Base-by-base conservation (phyloP, 2,113 vertebrate species). In the Bothrops jararaca region DNA sequence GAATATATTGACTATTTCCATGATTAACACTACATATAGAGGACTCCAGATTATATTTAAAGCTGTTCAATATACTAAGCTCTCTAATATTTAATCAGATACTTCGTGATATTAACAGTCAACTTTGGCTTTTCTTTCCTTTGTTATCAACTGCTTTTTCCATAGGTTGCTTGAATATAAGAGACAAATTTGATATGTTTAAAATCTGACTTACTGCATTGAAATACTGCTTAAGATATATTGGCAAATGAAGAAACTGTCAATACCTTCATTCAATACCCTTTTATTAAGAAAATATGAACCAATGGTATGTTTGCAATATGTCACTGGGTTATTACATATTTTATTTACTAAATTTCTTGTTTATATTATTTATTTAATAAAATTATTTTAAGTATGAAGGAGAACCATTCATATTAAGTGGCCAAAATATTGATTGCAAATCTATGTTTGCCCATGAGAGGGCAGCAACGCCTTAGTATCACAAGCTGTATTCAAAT, bases 61-160 rank as follows among this genome's bases (percentile, higher is more conserved):
- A 42, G 39, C 7, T 80, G 74, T 93, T 95, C 15, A 90, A 18
- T 64, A 58, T 90, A 8, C 45, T 60, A 94, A 89, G 1, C 3
- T 20, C 64, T 45, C 11, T 91, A 26, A 45, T 0, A 89, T 93
- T 95, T 92, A 93, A 94, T 89, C 54, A 89, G n/a, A 89, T 69
- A 87, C 90, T 94, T 96, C 26, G 87, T 60, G 64, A 50, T 93
- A 85, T 85, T 92, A 91, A 26, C 64, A 64, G n/a, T 42, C 93
- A 92, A 4, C 60, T 34, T 94, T 88, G 12, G 54, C 15, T 91
- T 93, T 88, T 39, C 34, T 39, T 80, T 80, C 69, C 39, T 34
- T 80, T 80, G 15, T 39, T 80, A 80, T 69, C 45, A 48, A 50
- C 4, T 29, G 8, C 26, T 52, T 80, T 91, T 50, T 53, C 50